phyloP scores from a whole-genome alignment of 1,140 invertebrate species.

The Hestina assimilis region DNA sequence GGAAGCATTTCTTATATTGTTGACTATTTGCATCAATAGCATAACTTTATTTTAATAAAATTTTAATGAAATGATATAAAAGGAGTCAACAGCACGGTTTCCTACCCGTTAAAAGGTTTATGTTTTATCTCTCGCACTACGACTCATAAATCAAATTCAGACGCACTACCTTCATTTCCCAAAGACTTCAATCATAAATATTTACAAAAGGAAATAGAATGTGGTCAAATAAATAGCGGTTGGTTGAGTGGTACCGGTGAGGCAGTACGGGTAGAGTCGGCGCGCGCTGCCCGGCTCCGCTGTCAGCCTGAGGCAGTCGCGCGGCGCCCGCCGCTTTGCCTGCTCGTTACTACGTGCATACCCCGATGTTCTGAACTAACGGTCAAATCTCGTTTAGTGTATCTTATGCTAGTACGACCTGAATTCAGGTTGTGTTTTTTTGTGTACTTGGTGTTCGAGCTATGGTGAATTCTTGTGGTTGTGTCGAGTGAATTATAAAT shows the following conservation, averaged over 20 bases:
- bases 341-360: not conserved
- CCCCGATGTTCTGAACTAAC: not conserved
- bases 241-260: not conserved
- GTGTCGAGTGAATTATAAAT: conserved; percentile 12
- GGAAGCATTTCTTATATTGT: no score
- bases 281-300: conserved; percentile 14
- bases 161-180: not conserved
- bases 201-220: conserved; percentile 4
- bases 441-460: not conserved
- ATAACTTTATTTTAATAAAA: no score
- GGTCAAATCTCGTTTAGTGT: not conserved
- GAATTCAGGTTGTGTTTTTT: not conserved
- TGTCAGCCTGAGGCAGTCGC: conserved; percentile 8
- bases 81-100: no score
- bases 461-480: conserved; percentile 8
- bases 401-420: no score
- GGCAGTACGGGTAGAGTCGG: not conserved
- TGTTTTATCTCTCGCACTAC: not conserved
- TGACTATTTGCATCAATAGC: no score
- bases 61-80: no score
- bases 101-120: not conserved
- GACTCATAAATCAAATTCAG: not conserved
- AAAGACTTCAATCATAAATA: conserved; percentile 5
- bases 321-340: conserved; percentile 9
- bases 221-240: conserved; percentile 4